Evolutionary conservation across 1,140 invertebrate species (phyloP).

Genomic region (Atopsyche davidsoni): DNA sequence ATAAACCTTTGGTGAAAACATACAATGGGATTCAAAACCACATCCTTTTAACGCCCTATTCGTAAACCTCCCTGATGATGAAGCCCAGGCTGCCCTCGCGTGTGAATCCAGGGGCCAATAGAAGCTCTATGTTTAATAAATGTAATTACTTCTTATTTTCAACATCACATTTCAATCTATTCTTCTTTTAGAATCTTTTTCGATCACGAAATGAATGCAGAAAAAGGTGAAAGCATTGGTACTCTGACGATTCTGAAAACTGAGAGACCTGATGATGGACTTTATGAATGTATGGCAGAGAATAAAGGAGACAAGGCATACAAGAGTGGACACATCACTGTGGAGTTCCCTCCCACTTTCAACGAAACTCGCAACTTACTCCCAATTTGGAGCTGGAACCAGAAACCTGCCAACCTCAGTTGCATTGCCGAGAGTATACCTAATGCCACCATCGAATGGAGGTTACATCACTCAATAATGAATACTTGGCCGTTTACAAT

Average conservation of each 20-base stretch:
- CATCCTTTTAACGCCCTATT: too few relatives aligned
- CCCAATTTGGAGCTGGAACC: conserved; percentile 73
- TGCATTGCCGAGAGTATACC: conserved; percentile 87
- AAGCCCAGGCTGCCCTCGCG: too few relatives aligned
- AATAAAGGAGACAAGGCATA: conserved; percentile 70
- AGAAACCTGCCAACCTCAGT: conserved; percentile 72
- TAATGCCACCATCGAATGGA: conserved; percentile 87
- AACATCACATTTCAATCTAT: too few relatives aligned
- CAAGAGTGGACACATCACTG: conserved; percentile 75
- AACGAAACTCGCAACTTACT: conserved; percentile 59
- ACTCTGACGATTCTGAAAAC: conserved; percentile 58
- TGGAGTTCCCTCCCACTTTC: conserved; percentile 78
- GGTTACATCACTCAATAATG: conserved; percentile 34
- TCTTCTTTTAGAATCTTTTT: conserved; percentile 51
- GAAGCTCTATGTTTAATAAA: too few relatives aligned
- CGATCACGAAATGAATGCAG: conserved; percentile 49
- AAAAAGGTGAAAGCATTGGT: conserved; percentile 56
- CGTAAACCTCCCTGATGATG: too few relatives aligned
- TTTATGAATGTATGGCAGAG: conserved; percentile 80
- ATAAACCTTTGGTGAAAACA: too few relatives aligned
- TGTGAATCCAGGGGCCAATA: too few relatives aligned
- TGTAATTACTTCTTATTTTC: too few relatives aligned
- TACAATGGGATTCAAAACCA: too few relatives aligned
- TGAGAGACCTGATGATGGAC: conserved; percentile 70
- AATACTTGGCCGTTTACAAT: conserved; percentile 2